Conservation (phyloP, 2,888 invertebrate genomes). For the Diploptera punctata region DNA sequence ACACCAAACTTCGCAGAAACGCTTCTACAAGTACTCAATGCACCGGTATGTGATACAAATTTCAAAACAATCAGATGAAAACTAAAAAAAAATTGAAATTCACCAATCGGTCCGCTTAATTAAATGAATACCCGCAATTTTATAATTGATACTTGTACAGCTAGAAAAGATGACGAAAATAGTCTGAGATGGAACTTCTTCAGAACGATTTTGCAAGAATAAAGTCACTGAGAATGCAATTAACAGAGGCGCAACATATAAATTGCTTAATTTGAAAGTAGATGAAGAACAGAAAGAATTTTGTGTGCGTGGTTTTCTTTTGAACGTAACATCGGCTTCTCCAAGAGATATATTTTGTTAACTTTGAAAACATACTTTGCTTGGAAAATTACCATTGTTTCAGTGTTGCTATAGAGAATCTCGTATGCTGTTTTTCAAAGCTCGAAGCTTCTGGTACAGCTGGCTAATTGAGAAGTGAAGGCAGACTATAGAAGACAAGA, state of each 20-base stretch:
- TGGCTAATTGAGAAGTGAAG: conserved; percentile 33
- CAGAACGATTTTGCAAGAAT: too few species aligned
- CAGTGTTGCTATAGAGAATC: background rate
- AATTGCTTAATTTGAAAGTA: conserved; percentile 15
- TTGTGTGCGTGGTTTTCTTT: background rate
- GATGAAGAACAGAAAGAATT: background rate
- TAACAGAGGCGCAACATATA: background rate
- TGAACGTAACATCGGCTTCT: background rate
- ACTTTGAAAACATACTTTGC: background rate
- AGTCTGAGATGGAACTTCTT: too few species aligned
- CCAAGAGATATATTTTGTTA: background rate
- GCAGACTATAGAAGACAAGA: background rate
- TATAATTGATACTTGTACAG: too few species aligned
- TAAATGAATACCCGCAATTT: too few species aligned
- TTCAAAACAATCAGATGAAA: too few species aligned
- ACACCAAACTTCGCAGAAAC: too few species aligned
- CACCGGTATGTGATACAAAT: too few species aligned
- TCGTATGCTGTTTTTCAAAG: conserved; percentile 3
- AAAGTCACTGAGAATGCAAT: background rate
- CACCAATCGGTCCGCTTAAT: too few species aligned
- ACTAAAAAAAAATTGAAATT: too few species aligned
- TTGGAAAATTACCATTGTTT: conserved; percentile 15
- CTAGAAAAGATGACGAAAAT: too few species aligned
- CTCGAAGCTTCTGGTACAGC: conserved; percentile 1
- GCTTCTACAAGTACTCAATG: too few species aligned